phyloP scores from a whole-genome alignment of 2,888 invertebrate species.

The Ephialtes manifestator region DNA sequence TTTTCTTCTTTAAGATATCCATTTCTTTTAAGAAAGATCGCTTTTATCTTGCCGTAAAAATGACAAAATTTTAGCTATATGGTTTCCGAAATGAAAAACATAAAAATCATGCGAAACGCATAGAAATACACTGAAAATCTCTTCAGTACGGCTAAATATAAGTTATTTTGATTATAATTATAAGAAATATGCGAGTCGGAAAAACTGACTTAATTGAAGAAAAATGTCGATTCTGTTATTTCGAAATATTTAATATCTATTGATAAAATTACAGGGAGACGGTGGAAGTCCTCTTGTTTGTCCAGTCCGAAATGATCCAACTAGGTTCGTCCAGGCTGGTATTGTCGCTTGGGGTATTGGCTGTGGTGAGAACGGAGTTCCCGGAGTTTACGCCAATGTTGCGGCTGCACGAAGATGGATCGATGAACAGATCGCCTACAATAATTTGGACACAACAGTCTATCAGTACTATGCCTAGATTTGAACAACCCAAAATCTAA shows the following conservation, averaged over 20 bases:
- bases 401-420: conserved; percentile 90
- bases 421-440: conserved; percentile 87
- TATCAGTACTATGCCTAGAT: conserved; percentile 75
- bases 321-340: conserved; percentile 88
- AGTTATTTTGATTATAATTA: too few species aligned
- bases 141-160: too few species aligned
- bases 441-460: conserved; percentile 85
- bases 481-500: not conserved
- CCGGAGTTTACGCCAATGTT: conserved; percentile 92
- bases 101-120: too few species aligned
- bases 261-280: conserved; percentile 87
- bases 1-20: too few species aligned
- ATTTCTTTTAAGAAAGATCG: too few species aligned
- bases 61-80: too few species aligned
- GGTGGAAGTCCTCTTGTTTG: conserved; percentile 94
- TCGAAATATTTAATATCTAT: not conserved
- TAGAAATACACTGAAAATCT: too few species aligned
- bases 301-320: conserved; percentile 87
- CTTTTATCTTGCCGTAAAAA: too few species aligned
- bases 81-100: too few species aligned
- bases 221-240: not conserved
- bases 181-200: not conserved
- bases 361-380: conserved; percentile 90
- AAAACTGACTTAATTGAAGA: too few species aligned
- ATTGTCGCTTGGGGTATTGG: conserved; percentile 95